Percentiles rank a stretch among this genome's conserved stretches.
Evolutionary conservation across 2,888 invertebrate genomes (phyloP).

Genomic region (Mallateleia sp.): DNA sequence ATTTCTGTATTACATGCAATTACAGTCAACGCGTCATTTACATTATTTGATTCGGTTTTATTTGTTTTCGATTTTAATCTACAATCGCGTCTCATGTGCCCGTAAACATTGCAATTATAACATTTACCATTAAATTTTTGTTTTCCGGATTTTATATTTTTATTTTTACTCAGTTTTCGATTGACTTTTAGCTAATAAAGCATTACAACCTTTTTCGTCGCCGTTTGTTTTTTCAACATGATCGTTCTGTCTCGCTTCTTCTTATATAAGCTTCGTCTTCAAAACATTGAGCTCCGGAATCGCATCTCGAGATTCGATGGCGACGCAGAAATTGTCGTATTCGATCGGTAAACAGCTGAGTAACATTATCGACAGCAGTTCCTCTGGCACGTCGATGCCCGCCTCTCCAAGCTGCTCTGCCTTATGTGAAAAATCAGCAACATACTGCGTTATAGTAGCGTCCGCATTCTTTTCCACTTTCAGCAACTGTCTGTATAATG

Average conservation of each 20-base stretch:
- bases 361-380: constrained; percentile 71
- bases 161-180: background rate
- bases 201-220: background rate
- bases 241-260: constrained; percentile 49
- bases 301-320: constrained; percentile 54
- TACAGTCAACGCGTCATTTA: constrained; percentile 25
- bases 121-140: background rate
- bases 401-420: background rate
- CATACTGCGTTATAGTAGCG: constrained; percentile 61
- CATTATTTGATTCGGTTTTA: constrained; percentile 13
- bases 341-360: constrained; percentile 41
- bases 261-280: constrained; percentile 58
- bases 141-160: background rate
- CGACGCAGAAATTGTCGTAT: constrained; percentile 68
- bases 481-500: constrained; percentile 73
- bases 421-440: constrained; percentile 63
- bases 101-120: background rate
- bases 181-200: background rate
- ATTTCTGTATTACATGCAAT: constrained; percentile 29
- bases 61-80: constrained; percentile 4
- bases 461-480: constrained; percentile 65
- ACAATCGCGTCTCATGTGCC: background rate
- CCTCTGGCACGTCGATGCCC: too few relatives aligned
- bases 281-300: constrained; percentile 53
- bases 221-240: background rate